phyloP scores from a whole-genome alignment of 2,888 invertebrate genomes.

The Bibio marci region DNA sequence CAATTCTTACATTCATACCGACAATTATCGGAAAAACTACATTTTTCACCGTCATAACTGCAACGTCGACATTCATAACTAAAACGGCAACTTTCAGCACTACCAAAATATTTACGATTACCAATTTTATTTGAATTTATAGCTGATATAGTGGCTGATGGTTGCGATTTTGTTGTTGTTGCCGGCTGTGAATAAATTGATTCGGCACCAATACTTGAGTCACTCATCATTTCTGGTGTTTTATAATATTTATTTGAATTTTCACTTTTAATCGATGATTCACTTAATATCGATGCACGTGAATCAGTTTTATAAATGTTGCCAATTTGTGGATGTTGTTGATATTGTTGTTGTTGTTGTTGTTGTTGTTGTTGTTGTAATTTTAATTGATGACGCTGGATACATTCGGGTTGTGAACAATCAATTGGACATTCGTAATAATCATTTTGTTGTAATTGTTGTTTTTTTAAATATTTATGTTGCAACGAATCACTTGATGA shows the following conservation, averaged over 20 bases:
- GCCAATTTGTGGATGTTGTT: neutral
- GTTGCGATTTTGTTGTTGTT: constrained; percentile 9
- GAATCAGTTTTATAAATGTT: constrained; percentile 29
- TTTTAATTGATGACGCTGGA: constrained; percentile 13
- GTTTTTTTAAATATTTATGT: constrained; percentile 17
- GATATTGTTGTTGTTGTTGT: neutral
- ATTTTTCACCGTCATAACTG: constrained; percentile 26
- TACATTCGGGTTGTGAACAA: constrained; percentile 15
- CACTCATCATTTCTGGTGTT: constrained; percentile 21
- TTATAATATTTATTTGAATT: constrained; percentile 17
- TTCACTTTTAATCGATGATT: constrained; percentile 26
- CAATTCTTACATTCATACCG: constrained; percentile 28
- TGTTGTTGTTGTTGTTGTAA: constrained; percentile 4
- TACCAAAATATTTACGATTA: constrained; percentile 24
- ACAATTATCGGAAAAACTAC: constrained; percentile 27
- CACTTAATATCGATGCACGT: constrained; percentile 26
- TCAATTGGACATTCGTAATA: constrained; percentile 8
- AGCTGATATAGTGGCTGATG: no score
- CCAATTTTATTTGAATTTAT: no score
- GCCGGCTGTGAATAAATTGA: constrained; percentile 21
- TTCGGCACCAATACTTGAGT: constrained; percentile 21
- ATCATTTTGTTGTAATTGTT: constrained; percentile 1
- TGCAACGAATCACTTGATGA: constrained; percentile 29
- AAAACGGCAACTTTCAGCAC: constrained; percentile 27
- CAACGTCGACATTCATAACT: constrained; percentile 28